Conservation (phyloP, 1,140 invertebrate genomes). For the Diploscapter pachys region DNA sequence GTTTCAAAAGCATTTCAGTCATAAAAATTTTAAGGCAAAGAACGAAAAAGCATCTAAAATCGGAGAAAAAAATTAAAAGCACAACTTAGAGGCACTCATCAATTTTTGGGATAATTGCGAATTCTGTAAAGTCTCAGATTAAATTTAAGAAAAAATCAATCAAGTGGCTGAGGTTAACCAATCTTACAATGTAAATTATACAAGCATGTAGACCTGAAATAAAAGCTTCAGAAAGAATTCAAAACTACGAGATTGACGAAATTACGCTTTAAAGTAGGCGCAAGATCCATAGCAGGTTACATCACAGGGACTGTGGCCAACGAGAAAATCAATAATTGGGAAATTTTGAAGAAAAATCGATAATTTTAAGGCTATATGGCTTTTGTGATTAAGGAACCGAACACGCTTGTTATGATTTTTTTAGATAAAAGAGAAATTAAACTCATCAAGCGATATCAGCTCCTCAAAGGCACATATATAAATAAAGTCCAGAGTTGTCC, state of each 20-base stretch:
- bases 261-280: not conserved
- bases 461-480: not conserved
- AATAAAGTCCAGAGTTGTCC: not conserved
- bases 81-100: no score
- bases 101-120: no score
- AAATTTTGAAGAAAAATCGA: not conserved
- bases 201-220: no score
- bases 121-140: no score
- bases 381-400: not conserved
- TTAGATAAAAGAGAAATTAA: not conserved
- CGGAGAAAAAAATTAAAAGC: no score
- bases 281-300: constrained; percentile 19
- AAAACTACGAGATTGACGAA: no score
- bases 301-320: constrained; percentile 10
- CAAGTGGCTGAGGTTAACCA: not conserved
- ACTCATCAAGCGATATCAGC: not conserved
- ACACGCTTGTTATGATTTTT: no score
- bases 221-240: no score
- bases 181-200: no score
- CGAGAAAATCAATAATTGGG: not conserved
- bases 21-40: no score
- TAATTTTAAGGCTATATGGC: not conserved
- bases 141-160: not conserved
- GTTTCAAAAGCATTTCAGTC: no score
- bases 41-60: no score